phyloP scores from a whole-genome alignment of 2,888 invertebrate species.

The Thelaira solivaga region DNA sequence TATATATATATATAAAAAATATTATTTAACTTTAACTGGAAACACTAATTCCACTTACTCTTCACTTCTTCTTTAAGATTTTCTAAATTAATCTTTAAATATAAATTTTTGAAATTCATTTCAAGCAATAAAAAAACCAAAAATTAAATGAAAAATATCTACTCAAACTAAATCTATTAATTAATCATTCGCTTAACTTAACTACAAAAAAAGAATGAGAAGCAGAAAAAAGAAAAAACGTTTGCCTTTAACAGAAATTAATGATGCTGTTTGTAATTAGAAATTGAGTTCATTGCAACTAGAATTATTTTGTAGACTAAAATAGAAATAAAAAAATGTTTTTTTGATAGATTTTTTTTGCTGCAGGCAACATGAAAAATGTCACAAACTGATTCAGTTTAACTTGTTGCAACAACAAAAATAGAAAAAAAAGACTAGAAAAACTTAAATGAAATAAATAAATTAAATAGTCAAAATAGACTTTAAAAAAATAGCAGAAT shows the following conservation, averaged over 20 bases:
- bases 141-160: constrained; percentile 6
- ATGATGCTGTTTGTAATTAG: constrained; percentile 57
- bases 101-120: constrained; percentile 1
- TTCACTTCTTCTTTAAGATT: not conserved
- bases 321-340: constrained; percentile 19
- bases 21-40: no score
- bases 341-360: not conserved
- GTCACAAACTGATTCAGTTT: constrained; percentile 55
- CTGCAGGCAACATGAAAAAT: constrained; percentile 48
- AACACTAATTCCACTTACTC: not conserved
- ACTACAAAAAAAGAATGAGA: no score
- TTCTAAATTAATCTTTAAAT: not conserved
- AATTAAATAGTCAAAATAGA: constrained; percentile 54
- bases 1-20: no score
- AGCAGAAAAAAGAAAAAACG: not conserved
- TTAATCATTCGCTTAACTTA: constrained; percentile 30
- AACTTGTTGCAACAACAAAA: constrained; percentile 44
- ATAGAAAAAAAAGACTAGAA: not conserved
- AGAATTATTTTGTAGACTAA: constrained; percentile 34
- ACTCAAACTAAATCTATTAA: constrained; percentile 6
- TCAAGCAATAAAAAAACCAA: not conserved
- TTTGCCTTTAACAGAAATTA: constrained; percentile 47
- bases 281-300: constrained; percentile 61
- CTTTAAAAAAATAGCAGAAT: no score
- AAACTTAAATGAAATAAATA: constrained; percentile 18